These are phyloP conservation scores for Synanthedon tipuliformis DNA, from an alignment of 2,888 invertebrate species.

Conservation along the genomic window DNA sequence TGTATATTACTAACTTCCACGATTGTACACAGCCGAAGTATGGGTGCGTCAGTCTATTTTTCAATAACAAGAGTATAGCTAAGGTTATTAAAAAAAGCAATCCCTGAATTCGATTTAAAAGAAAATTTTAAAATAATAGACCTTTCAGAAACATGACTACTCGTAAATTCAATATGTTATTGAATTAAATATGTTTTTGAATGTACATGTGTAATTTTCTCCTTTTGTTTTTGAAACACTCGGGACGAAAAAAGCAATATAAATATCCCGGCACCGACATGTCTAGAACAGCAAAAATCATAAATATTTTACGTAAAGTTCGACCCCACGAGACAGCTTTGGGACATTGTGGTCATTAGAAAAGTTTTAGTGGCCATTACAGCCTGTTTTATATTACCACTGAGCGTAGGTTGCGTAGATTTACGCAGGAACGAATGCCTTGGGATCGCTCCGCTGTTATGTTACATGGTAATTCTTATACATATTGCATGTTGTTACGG, in stretches of 20 bases:
- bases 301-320: slow-evolving; percentile 49
- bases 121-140: no score
- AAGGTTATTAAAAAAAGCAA: no score
- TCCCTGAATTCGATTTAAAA: no score
- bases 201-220: background rate
- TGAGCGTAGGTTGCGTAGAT: slow-evolving; percentile 23
- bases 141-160: no score
- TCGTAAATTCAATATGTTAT: no score
- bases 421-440: slow-evolving; percentile 23
- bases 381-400: slow-evolving; percentile 45
- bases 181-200: background rate
- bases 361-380: slow-evolving; percentile 59
- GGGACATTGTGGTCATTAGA: slow-evolving; percentile 51
- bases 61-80: no score
- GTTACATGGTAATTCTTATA: background rate
- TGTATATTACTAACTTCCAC: no score
- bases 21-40: no score
- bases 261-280: background rate
- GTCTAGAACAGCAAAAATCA: slow-evolving; percentile 24
- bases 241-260: background rate
- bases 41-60: no score
- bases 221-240: background rate
- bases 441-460: slow-evolving; percentile 12
- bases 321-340: slow-evolving; percentile 47
- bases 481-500: background rate